These are phyloP conservation scores for Fragum sueziense DNA, from an alignment of 2,888 invertebrate species.

Conservation along the genomic window DNA sequence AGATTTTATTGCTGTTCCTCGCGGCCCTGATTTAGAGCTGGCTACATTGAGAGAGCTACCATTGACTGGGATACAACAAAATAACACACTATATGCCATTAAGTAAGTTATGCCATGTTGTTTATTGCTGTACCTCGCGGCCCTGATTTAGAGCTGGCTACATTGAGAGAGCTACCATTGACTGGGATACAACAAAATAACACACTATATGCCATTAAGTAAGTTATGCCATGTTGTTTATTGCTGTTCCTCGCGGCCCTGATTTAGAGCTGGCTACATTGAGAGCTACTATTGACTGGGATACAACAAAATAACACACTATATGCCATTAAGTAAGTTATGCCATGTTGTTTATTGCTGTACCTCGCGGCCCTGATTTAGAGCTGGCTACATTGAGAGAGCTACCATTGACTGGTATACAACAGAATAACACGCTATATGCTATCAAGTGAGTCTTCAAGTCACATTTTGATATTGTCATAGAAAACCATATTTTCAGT, in stretches of 20 bases:
- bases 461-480: too few relatives aligned
- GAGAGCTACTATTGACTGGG: slow-evolving; percentile 89
- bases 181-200: slow-evolving; percentile 91
- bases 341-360: slow-evolving; percentile 59
- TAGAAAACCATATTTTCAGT: too few relatives aligned
- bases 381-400: slow-evolving; percentile 94
- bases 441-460: slow-evolving; percentile 84
- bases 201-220: slow-evolving; percentile 88
- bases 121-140: slow-evolving; percentile 69
- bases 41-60: slow-evolving; percentile 94
- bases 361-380: slow-evolving; percentile 85
- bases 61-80: slow-evolving; percentile 88
- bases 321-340: slow-evolving; percentile 85
- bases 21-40: slow-evolving; percentile 88
- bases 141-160: slow-evolving; percentile 91
- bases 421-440: slow-evolving; percentile 93
- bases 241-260: slow-evolving; percentile 69
- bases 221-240: too few relatives aligned
- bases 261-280: slow-evolving; percentile 94
- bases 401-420: slow-evolving; percentile 89
- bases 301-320: slow-evolving; percentile 93
- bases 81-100: slow-evolving; percentile 91
- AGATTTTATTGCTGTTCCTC: slow-evolving; percentile 66
- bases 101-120: slow-evolving; percentile 69
- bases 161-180: slow-evolving; percentile 91